Base-by-base conservation (phyloP, 1,140 invertebrate genomes). In the Archivesica marissinica region DNA sequence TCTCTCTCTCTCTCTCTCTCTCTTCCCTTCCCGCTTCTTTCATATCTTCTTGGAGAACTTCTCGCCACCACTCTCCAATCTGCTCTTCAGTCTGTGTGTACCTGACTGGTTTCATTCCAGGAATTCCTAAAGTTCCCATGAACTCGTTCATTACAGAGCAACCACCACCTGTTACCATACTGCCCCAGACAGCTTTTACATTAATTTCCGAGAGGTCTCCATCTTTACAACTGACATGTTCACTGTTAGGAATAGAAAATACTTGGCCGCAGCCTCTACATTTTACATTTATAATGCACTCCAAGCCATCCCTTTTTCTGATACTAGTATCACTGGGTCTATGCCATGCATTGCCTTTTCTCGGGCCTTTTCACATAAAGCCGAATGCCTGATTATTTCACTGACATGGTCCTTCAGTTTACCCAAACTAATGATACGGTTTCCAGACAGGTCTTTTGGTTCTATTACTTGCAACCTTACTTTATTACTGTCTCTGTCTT, bases 1-100 rank as follows among this genome's bases (percentile, higher is more conserved):
- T 72, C 33, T 56, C 38, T 78, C 39, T 88, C 87, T 72, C 86
- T 78, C 28, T 64, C 75, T 25, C 39, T 84, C 13, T 78, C 39
- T 88, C 87, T 72, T 88, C 83, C 28, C 56, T 77, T 25, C 39
- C 87, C 13, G 87, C 77, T 6, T 76, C 41, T 23, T 30, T 41
- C 64, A 86, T 77, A 20, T 86, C 76, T 0, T 70, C 59, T 50
- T 76, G 9, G 25, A 86, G 54, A 17, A 66, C n/a, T 52, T 30
- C 25, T n/a, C 25, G 56, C 47, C 86, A 84, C 85, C 56, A 30
- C 50, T 30, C 68, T 50, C 38, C 86, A 30, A 76, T 50, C 70
- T 33, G 33, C 17, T 33, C 17, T 50, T 52, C 74, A 33, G 17
- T 61, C 11, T 20, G 7, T 30, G 35, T 0, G n/a, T 66, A 81